Evolutionary conservation across 2,113 vertebrate genomes (phyloP), one percentile per base, ranked within the genome.

Genomic region (Sporophila hypoxantha): DNA sequence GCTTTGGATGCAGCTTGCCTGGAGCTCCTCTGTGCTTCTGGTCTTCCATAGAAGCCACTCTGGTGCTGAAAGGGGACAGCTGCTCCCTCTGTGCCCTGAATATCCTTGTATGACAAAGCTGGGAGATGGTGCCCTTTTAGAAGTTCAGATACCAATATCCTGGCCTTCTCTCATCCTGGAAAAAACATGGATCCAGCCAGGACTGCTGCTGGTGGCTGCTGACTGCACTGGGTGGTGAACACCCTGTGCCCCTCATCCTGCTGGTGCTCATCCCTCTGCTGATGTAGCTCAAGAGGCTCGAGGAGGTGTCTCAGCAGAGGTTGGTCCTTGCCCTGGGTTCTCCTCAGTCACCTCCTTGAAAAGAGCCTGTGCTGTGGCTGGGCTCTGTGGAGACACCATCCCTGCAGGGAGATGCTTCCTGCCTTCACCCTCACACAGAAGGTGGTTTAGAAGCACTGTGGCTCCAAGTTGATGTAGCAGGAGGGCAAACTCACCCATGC

Each of bases 191-290:
- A 55, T 71, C 22, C 70, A 59, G 12, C 8, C n/a, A 39, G 57
- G 19, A 10, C 17, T 16, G 25, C 36, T 5, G 0, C 1, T 25
- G 17, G 12, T 2, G 4, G n/a, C 7, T 0, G 0, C 41, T 52
- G 23, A 20, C 32, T 49, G 13, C 17, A 4, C 3, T 49, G 32
- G 9, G 11, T 52, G 49, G 14, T 55, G 66, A 76, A 12, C 16
- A 49, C 23, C 14, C 22, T 14, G 5, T 71, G 36, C 19, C 36
- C 17, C 73, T 67, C 64, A 56, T 59, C n/a, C 66, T 81, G 50
- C 66, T 39, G 30, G 6, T 65, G 73, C 34, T 85, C 32, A 10
- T 30, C 62, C n/a, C 22, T 47, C 37, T 0, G 0, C 61, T 74
- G 84, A 13, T 0, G 0, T 29, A 68, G 46, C 67, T 37, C 6